Conservation (phyloP, 2,888 invertebrate genomes). For the Tetragonula carbonaria region DNA sequence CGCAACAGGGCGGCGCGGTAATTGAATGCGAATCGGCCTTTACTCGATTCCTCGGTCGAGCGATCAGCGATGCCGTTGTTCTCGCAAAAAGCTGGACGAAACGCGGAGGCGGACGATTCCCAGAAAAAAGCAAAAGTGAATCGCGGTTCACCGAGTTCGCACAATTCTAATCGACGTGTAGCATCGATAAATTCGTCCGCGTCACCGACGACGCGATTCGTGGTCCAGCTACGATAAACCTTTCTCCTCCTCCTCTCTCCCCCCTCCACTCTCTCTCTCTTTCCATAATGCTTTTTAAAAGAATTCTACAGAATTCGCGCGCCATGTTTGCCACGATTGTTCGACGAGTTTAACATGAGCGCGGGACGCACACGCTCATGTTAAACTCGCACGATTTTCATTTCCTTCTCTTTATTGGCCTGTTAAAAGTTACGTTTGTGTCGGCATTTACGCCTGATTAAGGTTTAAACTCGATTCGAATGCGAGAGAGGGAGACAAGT, state of each 20-base stretch:
- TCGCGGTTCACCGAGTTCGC: constrained; percentile 53
- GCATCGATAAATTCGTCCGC: constrained; percentile 64
- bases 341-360: constrained; percentile 17
- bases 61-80: constrained; percentile 35
- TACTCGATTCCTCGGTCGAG: constrained; percentile 39
- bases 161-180: constrained; percentile 65
- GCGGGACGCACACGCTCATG: constrained; percentile 20
- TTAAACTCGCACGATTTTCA: constrained; percentile 71
- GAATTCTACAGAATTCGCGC: constrained; percentile 28
- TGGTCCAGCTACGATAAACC: constrained; percentile 59
- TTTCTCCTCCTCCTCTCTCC: background rate
- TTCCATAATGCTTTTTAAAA: constrained; percentile 32
- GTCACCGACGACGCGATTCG: constrained; percentile 45
- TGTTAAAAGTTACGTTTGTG: constrained; percentile 79
- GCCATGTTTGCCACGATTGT: constrained; percentile 50
- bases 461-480: constrained; percentile 74
- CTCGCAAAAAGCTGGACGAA: constrained; percentile 26
- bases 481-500: background rate
- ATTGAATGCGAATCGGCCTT: constrained; percentile 36
- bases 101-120: constrained; percentile 37
- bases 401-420: constrained; percentile 78
- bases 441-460: constrained; percentile 79
- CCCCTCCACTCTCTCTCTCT: background rate
- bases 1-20: background rate
- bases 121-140: constrained; percentile 56